Conservation (phyloP, 2,888 invertebrate species). For the Lagria hirta region DNA sequence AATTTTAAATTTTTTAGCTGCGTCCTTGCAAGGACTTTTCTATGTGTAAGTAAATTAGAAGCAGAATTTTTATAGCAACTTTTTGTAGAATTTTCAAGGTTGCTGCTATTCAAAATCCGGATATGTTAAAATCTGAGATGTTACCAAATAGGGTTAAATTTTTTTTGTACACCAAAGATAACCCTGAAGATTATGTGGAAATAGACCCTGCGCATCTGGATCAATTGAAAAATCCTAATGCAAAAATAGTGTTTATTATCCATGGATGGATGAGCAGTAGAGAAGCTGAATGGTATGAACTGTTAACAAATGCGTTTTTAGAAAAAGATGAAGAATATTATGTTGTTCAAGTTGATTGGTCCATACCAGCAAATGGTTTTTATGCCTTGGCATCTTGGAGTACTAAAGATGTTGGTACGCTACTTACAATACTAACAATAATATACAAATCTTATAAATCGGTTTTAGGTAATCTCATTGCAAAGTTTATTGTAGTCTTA, state of each 20-base stretch:
- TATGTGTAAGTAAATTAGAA: too few species aligned
- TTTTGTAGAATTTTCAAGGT: constrained; percentile 40
- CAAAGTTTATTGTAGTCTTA: constrained; percentile 35
- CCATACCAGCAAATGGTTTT: constrained; percentile 37
- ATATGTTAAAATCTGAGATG: constrained; percentile 35
- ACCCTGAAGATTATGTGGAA: constrained; percentile 31
- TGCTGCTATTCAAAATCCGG: constrained; percentile 33
- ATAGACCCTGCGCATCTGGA: constrained; percentile 32
- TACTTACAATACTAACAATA: too few species aligned
- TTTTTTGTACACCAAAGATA: constrained; percentile 33
- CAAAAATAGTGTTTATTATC: constrained; percentile 37
- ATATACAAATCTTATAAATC: background rate
- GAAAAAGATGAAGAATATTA: constrained; percentile 28
- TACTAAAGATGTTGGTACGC: constrained; percentile 43
- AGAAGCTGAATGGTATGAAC: constrained; percentile 36
- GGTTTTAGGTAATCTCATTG: constrained; percentile 36
- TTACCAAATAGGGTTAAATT: constrained; percentile 36
- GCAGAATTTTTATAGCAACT: constrained; percentile 35
- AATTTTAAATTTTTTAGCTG: too few species aligned
- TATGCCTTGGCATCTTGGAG: constrained; percentile 41
- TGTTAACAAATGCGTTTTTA: constrained; percentile 41
- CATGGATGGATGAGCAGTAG: constrained; percentile 41
- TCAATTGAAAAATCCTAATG: constrained; percentile 23
- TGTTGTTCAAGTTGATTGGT: constrained; percentile 43
- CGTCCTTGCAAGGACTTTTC: too few species aligned